Base-by-base conservation (phyloP, 2,888 invertebrate species). In the Microplitis deprimator region DNA sequence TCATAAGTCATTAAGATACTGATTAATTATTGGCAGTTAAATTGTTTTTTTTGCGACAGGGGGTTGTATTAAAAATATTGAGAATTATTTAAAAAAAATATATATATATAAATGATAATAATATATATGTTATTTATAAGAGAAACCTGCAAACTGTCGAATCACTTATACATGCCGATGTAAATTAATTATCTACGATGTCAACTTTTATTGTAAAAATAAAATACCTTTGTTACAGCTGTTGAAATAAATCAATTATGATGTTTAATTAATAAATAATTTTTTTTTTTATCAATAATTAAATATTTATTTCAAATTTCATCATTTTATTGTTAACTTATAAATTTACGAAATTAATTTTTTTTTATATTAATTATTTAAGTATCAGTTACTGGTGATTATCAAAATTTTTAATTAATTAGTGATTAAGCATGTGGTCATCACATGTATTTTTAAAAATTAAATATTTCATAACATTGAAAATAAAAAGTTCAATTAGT, bases 201-300 rank as follows among this genome's bases (percentile, higher is more conserved):
- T 85, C 80, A 81, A 84, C 85, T 85, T 83, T 82, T 84, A 83
- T 83, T 77, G 83, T 83, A 80, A 83, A 82, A 77, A 81, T 82
- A 82, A 84, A 82, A 84, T 50, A 85, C 86, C 86, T 87, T 87
- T 87, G 87, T 87, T 87, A 87, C 85, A 84, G 86, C 84, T 86
- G 87, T 87, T 86, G 85, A 87, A 87, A 86, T 86, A 83, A 85
- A 84, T 80, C 71, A 67, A 83, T 79, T 78, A 70, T 50, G 77
- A 81, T 81, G 79, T 81, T 81, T 78, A 76, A 77, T 13, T 39
- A 41, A 62, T 50, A 50, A 50, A 50, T 5, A 13, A 13, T 16
- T 79, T 80, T 69, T 65, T 60, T 70, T 16, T 70, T 13, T 70
- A 17, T n/a, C 13, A 68, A 68, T 41, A 40, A 40, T 39, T 68